These are phyloP conservation scores for Nasua narica DNA, from an alignment of 2,797 vertebrate species.

Conservation along the genomic window DNA sequence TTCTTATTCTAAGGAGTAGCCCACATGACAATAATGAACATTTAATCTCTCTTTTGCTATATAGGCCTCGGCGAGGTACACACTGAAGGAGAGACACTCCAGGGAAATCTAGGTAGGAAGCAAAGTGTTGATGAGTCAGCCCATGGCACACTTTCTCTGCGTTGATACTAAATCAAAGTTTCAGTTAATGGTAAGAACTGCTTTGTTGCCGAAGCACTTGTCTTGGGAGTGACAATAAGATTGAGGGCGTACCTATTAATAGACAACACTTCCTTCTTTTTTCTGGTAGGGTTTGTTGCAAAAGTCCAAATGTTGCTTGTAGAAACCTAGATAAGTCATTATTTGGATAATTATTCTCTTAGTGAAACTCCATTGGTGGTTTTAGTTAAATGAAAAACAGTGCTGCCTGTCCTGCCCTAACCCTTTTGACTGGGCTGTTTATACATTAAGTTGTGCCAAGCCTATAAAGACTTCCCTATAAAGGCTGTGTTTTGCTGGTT, in stretches of 20 bases:
- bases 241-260: constrained; percentile 39
- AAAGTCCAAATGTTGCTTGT: constrained; percentile 19
- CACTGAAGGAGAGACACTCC: not conserved
- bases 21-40: constrained; percentile 13
- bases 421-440: constrained; percentile 28
- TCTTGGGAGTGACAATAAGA: constrained; percentile 4
- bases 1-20: not conserved
- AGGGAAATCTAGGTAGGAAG: constrained; percentile 14
- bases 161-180: constrained; percentile 29
- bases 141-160: not conserved
- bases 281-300: constrained; percentile 21
- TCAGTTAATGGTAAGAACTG: not conserved
- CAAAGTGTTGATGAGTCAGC: constrained; percentile 11
- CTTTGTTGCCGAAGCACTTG: not conserved
- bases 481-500: constrained; percentile 53
- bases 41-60: not conserved
- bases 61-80: not conserved
- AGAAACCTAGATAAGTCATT: constrained; percentile 20
- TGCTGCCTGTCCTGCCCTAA: not conserved
- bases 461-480: not conserved
- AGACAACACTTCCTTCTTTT: not conserved
- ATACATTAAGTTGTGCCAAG: not conserved
- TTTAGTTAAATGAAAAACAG: constrained; percentile 20
- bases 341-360: constrained; percentile 46
- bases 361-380: not conserved